A percentile compares a stretch with the other conserved stretches of the same genome.
Conservation (phyloP, 2,113 vertebrate species). For the Myotis brandtii region DNA sequence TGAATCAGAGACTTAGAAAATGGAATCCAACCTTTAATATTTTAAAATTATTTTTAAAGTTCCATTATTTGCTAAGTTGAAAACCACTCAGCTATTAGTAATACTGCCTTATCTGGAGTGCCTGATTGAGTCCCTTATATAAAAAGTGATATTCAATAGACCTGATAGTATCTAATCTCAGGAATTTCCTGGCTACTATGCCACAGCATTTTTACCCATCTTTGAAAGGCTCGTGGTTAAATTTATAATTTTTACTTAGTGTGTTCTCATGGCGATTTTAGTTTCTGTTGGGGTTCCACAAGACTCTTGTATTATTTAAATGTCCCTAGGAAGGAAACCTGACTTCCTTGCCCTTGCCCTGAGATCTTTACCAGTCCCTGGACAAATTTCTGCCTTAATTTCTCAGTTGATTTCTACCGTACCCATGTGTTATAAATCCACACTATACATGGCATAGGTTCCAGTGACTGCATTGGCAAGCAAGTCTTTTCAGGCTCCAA, state of each 20-base stretch:
- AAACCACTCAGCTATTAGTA: background rate
- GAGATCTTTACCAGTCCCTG: background rate
- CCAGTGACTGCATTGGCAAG: background rate
- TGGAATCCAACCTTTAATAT: background rate
- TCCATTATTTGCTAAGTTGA: background rate
- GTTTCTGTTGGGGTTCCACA: background rate
- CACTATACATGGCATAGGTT: background rate
- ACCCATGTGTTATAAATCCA: background rate
- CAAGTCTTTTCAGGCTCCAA: background rate
- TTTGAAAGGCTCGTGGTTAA: background rate
- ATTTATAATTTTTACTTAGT: background rate
- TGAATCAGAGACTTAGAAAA: background rate
- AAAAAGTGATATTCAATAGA: background rate
- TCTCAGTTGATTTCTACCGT: conserved; percentile 2
- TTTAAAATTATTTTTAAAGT: background rate
- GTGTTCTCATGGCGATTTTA: background rate
- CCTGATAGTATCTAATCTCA: background rate
- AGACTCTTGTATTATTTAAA: conserved; percentile 12
- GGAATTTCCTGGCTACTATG: background rate
- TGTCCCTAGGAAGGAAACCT: background rate
- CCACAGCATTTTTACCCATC: background rate
- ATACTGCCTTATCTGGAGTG: background rate
- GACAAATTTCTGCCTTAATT: conserved; percentile 28
- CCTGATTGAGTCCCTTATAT: background rate
- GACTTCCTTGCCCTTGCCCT: background rate